Conservation (phyloP, 1,140 invertebrate species). For the Agrilus planipennis region DNA sequence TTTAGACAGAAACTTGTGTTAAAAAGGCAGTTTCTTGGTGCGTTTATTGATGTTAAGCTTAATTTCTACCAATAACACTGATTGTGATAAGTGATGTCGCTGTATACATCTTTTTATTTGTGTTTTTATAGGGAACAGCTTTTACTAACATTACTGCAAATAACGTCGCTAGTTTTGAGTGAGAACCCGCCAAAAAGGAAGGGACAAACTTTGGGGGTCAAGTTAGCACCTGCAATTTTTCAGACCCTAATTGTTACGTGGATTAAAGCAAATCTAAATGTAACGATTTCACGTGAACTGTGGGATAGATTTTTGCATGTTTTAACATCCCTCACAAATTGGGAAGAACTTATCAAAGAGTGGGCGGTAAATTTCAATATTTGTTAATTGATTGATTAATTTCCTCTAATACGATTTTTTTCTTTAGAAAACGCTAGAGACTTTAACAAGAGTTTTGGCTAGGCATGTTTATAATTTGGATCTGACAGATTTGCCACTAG, state of each 20-base stretch:
- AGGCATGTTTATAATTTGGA: conserved; percentile 89
- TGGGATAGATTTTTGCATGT: conserved; percentile 93
- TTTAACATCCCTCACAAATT: conserved; percentile 78
- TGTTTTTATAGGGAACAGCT: conserved; percentile 64
- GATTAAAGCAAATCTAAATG: conserved; percentile 96
- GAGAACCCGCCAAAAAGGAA: conserved; percentile 62
- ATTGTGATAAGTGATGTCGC: too few relatives aligned
- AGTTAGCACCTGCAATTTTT: conserved; percentile 83
- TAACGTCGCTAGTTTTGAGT: conserved; percentile 81
- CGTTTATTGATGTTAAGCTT: too few relatives aligned
- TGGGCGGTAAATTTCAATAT: conserved; percentile 67
- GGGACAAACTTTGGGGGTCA: conserved; percentile 65
- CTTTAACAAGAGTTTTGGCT: conserved; percentile 81
- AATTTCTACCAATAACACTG: too few relatives aligned
- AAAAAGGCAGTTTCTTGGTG: too few relatives aligned
- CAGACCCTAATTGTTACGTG: conserved; percentile 95
- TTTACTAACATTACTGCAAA: conserved; percentile 75
- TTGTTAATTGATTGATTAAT: conserved; percentile 3
- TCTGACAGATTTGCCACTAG: conserved; percentile 77
- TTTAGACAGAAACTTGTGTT: too few relatives aligned
- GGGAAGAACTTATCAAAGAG: conserved; percentile 91
- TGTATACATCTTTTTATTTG: not conserved
- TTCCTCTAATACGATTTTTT: conserved; percentile 12
- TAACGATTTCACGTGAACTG: conserved; percentile 65
- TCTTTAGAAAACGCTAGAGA: conserved; percentile 89